Evolutionary conservation across 2,797 vertebrate species (phyloP), one percentile per base, ranked within the genome.

Genomic region (Sebastolobus altivelis): DNA sequence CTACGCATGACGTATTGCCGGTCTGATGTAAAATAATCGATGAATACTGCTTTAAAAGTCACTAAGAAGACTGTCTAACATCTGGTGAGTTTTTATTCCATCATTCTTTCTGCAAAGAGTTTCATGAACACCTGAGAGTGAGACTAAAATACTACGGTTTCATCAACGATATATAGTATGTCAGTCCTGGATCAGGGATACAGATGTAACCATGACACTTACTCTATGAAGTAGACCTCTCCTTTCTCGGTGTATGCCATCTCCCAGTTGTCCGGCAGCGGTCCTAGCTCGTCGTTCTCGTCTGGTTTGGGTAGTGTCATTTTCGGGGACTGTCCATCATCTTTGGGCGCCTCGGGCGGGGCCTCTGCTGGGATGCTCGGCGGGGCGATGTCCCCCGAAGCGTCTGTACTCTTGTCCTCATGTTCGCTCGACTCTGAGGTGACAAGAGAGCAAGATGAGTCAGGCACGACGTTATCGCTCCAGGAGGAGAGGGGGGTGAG

Each of bases 171-270:
- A 35, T n/a, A 56, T 1, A 18, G 35, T 31, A 4, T 6, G 7
- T 16, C 8, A 18, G 35, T 31, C 49, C 27, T 27, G 43, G 20
- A 27, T 55, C 33, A 29, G 27, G 1, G 25, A 55, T 29, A 25
- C 25, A 1, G 6, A 37, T 27, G 54, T 5, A 18, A 18, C 22
- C n/a, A 12, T 13, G 81, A 75, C 16, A 97, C 98, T 98, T 89
- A 99, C 99, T 99, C 99, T 84, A 99, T 99, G 88, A 99, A 99
- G 95, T 99, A 99, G 87, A 99, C 98, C 94, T 99, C 99, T 52
- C 98, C 99, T 87, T 99, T 99, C 90, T 99, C 98, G 1, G 99
- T 99, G 89, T 99, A 99, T 35, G 99, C 99, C 98, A 99, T 99
- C 95, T 99, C 99, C 98, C 99, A 99, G 94, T 99, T 99, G 92